These are phyloP conservation scores for Andrena minutula DNA, from an alignment of 2,888 invertebrate species.

Conservation along the genomic window DNA sequence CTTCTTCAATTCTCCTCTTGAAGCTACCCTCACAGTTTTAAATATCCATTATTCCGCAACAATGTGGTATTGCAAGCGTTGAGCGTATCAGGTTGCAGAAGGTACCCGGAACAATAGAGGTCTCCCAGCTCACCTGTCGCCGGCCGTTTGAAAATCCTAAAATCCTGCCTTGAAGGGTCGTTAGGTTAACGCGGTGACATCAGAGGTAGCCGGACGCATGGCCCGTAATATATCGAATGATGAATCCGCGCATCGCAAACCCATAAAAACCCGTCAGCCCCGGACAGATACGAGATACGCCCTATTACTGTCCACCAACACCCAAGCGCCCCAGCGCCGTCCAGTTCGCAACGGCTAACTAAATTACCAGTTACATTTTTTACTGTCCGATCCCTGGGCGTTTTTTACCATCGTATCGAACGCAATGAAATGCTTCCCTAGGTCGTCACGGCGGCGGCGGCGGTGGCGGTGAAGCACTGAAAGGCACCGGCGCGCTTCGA, in stretches of 20 bases:
- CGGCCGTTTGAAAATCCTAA: constrained; percentile 60
- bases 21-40: too few relatives aligned
- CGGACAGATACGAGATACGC: constrained; percentile 84
- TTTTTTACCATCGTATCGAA: constrained; percentile 82
- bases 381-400: constrained; percentile 82
- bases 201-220: constrained; percentile 67
- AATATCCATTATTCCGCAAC: neutral
- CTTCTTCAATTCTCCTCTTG: too few relatives aligned
- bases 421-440: constrained; percentile 82
- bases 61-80: neutral
- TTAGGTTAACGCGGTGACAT: constrained; percentile 79
- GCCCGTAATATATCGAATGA: constrained; percentile 83
- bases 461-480: constrained; percentile 55
- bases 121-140: constrained; percentile 21
- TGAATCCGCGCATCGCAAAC: constrained; percentile 84
- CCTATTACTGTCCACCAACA: constrained; percentile 83
- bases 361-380: constrained; percentile 85
- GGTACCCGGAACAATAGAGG: constrained; percentile 15
- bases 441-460: constrained; percentile 67
- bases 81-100: constrained; percentile 15
- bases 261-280: constrained; percentile 84
- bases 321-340: constrained; percentile 73
- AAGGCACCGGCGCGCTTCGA: constrained; percentile 64
- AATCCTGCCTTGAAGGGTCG: constrained; percentile 77
- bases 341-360: constrained; percentile 83